These are phyloP conservation scores for Phania funesta DNA, from an alignment of 2,888 invertebrate genomes.

Conservation along the genomic window DNA sequence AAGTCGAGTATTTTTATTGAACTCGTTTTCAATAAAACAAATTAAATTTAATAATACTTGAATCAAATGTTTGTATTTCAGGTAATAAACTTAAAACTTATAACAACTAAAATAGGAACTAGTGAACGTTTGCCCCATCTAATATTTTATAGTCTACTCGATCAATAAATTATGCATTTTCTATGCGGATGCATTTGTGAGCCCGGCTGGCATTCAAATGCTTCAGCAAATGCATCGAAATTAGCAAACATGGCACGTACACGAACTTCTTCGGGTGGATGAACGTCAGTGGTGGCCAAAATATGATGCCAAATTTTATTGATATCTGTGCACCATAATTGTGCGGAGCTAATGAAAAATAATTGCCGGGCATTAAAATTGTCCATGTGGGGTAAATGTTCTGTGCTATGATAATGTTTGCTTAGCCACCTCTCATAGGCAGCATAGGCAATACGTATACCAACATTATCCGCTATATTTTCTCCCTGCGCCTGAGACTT, in stretches of 20 bases:
- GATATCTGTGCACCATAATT: slow-evolving; percentile 74
- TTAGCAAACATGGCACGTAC: slow-evolving; percentile 75
- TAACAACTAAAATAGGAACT: no score
- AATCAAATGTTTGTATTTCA: no score
- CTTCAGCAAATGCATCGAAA: slow-evolving; percentile 72
- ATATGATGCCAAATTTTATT: slow-evolving; percentile 52
- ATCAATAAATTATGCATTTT: slow-evolving; percentile 74
- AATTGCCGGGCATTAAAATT: slow-evolving; percentile 72
- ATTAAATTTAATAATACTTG: no score
- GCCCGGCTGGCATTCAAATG: slow-evolving; percentile 72
- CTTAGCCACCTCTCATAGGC: slow-evolving; percentile 75
- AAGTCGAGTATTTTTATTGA: no score
- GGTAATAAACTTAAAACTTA: no score
- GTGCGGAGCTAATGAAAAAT: slow-evolving; percentile 76
- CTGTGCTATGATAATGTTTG: slow-evolving; percentile 62
- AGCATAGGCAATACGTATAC: slow-evolving; percentile 74
- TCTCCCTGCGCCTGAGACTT: slow-evolving; percentile 72
- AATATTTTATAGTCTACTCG: neutral
- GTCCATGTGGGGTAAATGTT: slow-evolving; percentile 71
- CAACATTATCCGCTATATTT: slow-evolving; percentile 78
- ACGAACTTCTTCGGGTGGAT: slow-evolving; percentile 73
- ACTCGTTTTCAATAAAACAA: no score
- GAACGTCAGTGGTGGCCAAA: slow-evolving; percentile 65
- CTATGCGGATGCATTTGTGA: slow-evolving; percentile 75
- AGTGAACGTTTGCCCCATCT: neutral